Evolutionary conservation across 2,113 vertebrate species (phyloP), one percentile per base, ranked within the genome.

Genomic region (Tonatia bakeri): DNA sequence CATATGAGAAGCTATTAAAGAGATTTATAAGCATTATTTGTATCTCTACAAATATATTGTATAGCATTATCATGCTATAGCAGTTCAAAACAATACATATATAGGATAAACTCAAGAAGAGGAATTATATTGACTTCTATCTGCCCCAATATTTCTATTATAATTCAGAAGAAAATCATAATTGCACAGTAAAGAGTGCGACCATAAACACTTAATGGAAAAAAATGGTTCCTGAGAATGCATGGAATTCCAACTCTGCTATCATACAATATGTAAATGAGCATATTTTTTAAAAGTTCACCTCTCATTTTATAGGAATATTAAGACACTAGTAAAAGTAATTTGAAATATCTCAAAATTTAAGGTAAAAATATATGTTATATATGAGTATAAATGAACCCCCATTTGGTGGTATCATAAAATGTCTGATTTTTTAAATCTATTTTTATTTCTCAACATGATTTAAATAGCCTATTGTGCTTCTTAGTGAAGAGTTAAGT

Each of bases 1-100:
- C 87, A 65, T 56, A 85, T 52, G 31, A 26, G 43, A 93, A 96
- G 50, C 72, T 85, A 64, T 84, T 88, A 76, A 94, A 91, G 59
- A 91, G 76, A 81, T 1, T 69, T 67, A 85, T 50, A 6, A 76
- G 20, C 72, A 76, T 64, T 73, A 81, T 67, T 90, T 91, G 65
- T 45, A 69, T 64, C 8, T 43, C 36, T 92, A 81, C 12, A 47
- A 91, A 86, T 54, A 86, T 1, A 75, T 65, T 95, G 83, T 50
- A 86, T 73, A 90, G 61, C 24, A 56, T 76, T 73, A 79, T 45
- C n/a, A 94, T 45, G 38, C n/a, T 40, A 80, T 73, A 95, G 75
- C 1, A 80, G 6, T 17, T 0, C 70, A 50, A 90, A 54, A 65
- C 73, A 64, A 77, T 50, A 75, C 13, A 72, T 33, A 81, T 47